Evolutionary conservation across 2,113 vertebrate genomes (phyloP).

Genomic region (Rattus norvegicus): DNA sequence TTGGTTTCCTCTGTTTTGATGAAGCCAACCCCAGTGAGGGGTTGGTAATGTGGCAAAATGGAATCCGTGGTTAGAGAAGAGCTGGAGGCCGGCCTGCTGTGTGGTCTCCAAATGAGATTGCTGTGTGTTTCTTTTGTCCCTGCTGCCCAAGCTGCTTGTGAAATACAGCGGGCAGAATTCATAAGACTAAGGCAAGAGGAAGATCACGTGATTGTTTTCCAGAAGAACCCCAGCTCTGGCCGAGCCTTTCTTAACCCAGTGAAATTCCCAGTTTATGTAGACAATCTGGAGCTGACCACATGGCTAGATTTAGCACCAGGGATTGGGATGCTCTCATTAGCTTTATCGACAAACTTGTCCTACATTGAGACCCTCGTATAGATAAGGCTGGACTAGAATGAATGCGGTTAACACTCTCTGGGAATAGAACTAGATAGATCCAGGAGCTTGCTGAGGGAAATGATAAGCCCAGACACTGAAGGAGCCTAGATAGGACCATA

Average conservation of each 20-base stretch:
- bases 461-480: constrained; percentile 21
- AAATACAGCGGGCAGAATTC: constrained; percentile 38
- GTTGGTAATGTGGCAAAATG: background rate
- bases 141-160: constrained; percentile 38
- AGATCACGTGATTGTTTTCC: constrained; percentile 56
- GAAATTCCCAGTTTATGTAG: background rate
- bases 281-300: background rate
- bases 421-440: background rate
- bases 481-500: background rate
- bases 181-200: constrained; percentile 20
- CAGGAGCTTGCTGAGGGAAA: background rate
- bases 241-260: constrained; percentile 22
- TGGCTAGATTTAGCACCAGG: background rate
- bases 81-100: background rate
- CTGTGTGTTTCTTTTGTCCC: background rate
- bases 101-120: constrained; percentile 11
- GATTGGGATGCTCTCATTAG: background rate
- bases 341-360: background rate
- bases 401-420: background rate
- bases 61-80: background rate
- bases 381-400: background rate
- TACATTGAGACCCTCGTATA: background rate
- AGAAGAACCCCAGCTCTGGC: background rate
- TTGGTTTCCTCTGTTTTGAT: background rate
- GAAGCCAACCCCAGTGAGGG: background rate